Percentiles rank a stretch among this genome's conserved stretches.
Conservation (phyloP, 2,113 vertebrate species). For the Physeter macrocephalus region DNA sequence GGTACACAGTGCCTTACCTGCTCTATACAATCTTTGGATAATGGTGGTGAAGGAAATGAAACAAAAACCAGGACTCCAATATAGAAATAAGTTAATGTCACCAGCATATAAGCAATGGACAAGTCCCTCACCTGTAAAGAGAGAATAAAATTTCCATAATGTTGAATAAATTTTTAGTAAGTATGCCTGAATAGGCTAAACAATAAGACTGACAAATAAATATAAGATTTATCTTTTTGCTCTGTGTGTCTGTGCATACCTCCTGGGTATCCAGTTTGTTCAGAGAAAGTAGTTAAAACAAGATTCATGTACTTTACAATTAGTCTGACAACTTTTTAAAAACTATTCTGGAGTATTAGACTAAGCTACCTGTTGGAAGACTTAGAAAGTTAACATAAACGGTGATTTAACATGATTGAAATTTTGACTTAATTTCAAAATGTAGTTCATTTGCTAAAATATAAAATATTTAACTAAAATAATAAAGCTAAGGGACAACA, state of each 20-base stretch:
- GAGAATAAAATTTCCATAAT: neutral
- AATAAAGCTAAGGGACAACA: neutral
- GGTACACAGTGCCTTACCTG: conserved; percentile 82
- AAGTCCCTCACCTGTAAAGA: conserved; percentile 92
- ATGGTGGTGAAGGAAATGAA: conserved; percentile 92
- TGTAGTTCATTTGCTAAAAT: neutral
- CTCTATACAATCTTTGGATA: conserved; percentile 94
- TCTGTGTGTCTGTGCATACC: neutral
- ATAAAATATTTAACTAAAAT: conserved; percentile 23
- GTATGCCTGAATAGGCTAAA: neutral
- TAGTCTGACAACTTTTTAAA: neutral
- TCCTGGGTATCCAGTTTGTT: neutral
- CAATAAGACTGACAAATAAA: neutral
- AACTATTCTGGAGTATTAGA: neutral
- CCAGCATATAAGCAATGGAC: conserved; percentile 93
- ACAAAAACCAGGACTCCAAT: conserved; percentile 94
- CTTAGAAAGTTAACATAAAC: neutral
- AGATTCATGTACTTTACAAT: neutral
- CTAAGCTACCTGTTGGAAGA: neutral
- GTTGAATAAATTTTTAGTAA: neutral
- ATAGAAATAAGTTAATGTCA: conserved; percentile 94
- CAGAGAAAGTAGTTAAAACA: conserved; percentile 35
- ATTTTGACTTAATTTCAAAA: conserved; percentile 44
- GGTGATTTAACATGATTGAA: neutral
- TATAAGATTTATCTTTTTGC: neutral